Evolutionary conservation across 2,113 vertebrate genomes (phyloP).

Genomic region (Sapayoa aenigma): DNA sequence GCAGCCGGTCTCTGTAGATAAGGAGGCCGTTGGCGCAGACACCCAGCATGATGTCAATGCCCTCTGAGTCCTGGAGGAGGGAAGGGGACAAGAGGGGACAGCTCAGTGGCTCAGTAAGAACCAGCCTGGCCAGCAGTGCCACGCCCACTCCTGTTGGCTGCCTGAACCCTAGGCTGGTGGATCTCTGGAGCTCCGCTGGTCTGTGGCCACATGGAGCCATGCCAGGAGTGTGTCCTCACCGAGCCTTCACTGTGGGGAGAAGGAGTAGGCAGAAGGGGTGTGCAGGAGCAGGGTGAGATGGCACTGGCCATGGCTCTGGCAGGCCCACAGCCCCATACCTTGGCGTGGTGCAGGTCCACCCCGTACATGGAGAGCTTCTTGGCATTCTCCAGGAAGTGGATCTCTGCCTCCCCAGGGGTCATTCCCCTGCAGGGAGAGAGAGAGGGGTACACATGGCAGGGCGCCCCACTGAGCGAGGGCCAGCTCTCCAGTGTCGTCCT

Average conservation of each 20-base stretch:
- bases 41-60: constrained; percentile 97
- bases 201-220: background rate
- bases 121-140: background rate
- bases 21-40: constrained; percentile 96
- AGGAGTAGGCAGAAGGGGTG: background rate
- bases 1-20: constrained; percentile 94
- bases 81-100: background rate
- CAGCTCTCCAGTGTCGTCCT: background rate
- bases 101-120: background rate
- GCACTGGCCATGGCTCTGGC: background rate
- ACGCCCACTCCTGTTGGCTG: background rate
- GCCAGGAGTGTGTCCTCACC: background rate
- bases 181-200: background rate
- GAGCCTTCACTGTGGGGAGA: background rate
- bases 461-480: rapidly evolving
- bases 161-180: background rate
- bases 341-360: constrained; percentile 96
- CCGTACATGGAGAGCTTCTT: constrained; percentile 99
- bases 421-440: constrained; percentile 81
- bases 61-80: constrained; percentile 89
- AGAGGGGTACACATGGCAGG: background rate
- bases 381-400: constrained; percentile 97
- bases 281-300: background rate
- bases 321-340: constrained; percentile 75
- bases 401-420: constrained; percentile 96